These are phyloP conservation scores for Orthonyx spaldingii DNA, from an alignment of 2,113 vertebrate species.

Conservation along the genomic window DNA sequence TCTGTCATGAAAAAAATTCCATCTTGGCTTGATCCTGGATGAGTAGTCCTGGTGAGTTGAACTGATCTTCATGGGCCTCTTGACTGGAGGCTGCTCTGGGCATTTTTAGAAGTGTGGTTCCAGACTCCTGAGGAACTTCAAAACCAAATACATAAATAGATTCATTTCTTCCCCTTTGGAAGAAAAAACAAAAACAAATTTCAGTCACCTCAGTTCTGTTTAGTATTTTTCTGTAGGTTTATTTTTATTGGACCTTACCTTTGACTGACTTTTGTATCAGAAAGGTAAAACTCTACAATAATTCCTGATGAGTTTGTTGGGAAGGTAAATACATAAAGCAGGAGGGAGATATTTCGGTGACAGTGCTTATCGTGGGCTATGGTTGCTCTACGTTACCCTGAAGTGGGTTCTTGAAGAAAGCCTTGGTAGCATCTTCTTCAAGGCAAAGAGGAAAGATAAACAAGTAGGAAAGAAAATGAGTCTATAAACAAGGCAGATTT, in stretches of 20 bases:
- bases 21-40: neutral
- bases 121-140: neutral
- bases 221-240: neutral
- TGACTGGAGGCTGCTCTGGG: neutral
- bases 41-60: neutral
- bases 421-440: neutral
- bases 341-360: neutral
- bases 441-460: neutral
- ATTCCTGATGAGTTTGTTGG: neutral
- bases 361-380: neutral
- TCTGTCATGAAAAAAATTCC: neutral
- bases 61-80: neutral
- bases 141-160: neutral
- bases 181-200: neutral
- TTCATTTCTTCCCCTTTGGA: neutral
- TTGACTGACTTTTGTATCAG: neutral
- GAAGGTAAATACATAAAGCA: neutral
- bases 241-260: neutral
- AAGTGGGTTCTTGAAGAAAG: neutral
- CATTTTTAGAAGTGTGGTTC: rapidly evolving
- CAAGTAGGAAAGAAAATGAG: too few species aligned
- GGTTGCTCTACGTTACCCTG: neutral
- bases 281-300: neutral
- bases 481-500: neutral
- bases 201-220: neutral